Evolutionary conservation across 2,888 invertebrate genomes (phyloP).

Genomic region (Leptinotarsa rubiginosa): DNA sequence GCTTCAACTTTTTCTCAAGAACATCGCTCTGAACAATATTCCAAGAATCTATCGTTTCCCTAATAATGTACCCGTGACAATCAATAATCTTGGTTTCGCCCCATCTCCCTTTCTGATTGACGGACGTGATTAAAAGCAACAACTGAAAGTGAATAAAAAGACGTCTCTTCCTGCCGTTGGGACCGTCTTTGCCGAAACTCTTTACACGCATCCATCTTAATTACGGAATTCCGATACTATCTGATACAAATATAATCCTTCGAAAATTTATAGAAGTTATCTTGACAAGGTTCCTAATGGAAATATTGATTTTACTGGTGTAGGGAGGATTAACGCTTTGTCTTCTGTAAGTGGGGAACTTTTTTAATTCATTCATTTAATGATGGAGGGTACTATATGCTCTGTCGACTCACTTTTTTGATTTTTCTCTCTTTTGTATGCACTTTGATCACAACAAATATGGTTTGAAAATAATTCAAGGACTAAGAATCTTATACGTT

Average conservation of each 20-base stretch:
- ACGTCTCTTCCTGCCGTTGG: constrained; percentile 14
- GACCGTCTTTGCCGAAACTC: constrained; percentile 20
- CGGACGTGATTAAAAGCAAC: constrained; percentile 42
- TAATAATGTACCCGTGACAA: constrained; percentile 34
- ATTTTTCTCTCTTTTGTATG: no score
- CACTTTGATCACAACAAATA: no score
- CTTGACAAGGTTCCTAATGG: constrained; percentile 25
- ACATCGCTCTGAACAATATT: background rate
- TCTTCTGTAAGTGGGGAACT: background rate
- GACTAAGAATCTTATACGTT: no score
- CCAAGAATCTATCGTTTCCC: constrained; percentile 31
- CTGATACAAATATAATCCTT: constrained; percentile 34
- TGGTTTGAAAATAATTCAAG: no score
- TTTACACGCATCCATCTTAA: constrained; percentile 34
- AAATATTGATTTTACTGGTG: constrained; percentile 24
- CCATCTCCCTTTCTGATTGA: constrained; percentile 36
- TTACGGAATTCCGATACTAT: constrained; percentile 31
- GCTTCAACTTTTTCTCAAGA: background rate
- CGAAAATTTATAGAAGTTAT: constrained; percentile 26
- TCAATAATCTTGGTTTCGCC: constrained; percentile 45
- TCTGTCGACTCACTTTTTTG: no score
- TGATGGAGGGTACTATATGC: no score
- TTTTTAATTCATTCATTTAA: background rate
- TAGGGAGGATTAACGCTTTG: background rate
- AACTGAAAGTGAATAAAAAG: constrained; percentile 29